Conservation (phyloP, 2,797 vertebrate genomes). For the Buceros bicornis region DNA sequence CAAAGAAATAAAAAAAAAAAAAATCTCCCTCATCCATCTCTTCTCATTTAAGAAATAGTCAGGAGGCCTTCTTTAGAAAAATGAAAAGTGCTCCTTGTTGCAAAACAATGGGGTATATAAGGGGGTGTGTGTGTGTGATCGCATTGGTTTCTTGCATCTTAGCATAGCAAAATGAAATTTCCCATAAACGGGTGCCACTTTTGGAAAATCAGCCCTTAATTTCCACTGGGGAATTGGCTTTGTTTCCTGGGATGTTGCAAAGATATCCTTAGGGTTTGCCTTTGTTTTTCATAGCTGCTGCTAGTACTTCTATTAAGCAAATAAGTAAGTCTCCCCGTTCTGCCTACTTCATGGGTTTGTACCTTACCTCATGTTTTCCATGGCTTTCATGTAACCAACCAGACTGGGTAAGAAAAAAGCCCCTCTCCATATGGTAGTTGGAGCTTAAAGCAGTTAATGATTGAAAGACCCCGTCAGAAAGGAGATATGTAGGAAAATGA, state of each 20-base stretch:
- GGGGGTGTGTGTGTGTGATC: not conserved
- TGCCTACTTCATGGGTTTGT: not conserved
- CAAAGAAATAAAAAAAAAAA: slow-evolving; percentile 42
- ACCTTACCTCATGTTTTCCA: not conserved
- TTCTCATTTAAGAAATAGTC: slow-evolving; percentile 43
- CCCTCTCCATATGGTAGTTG: not conserved
- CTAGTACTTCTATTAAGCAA: not conserved
- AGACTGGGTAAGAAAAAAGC: not conserved
- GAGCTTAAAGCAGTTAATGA: not conserved
- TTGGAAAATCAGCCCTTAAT: not conserved
- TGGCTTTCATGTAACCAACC: not conserved
- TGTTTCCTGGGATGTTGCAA: not conserved
- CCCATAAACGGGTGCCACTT: not conserved
- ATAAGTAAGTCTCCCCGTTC: not conserved
- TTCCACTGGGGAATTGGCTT: not conserved
- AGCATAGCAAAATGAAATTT: not conserved
- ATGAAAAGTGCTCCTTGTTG: slow-evolving; percentile 60
- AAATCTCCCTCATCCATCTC: slow-evolving; percentile 28
- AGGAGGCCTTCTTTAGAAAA: slow-evolving; percentile 63
- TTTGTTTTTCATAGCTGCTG: not conserved
- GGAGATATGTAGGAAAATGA: not conserved
- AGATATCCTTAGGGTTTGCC: not conserved
- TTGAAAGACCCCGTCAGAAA: not conserved
- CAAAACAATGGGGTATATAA: slow-evolving; percentile 42
- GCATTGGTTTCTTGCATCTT: slow-evolving; percentile 9